A percentile compares a stretch with the other conserved stretches of the same genome.
Evolutionary conservation across 35 echinoderm and acorn worm genomes (phyloP).

Genomic region (Ophioderma brevispina): DNA sequence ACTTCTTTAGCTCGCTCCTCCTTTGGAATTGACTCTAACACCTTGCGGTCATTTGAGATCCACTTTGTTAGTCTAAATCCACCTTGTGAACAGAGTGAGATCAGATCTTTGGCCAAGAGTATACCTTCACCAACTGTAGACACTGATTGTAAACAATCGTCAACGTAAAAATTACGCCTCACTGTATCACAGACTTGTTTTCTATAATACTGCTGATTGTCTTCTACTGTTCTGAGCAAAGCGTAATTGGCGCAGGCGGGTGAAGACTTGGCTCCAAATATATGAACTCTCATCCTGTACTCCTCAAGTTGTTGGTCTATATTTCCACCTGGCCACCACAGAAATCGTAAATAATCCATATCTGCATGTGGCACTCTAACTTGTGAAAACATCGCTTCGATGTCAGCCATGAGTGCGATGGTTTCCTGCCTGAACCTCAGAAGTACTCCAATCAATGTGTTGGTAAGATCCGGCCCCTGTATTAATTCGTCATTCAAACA

Average conservation of each 20-base stretch:
- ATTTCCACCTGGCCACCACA: conserved; percentile 61
- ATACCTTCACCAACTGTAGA: conserved; percentile 12
- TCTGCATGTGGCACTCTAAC: conserved; percentile 29
- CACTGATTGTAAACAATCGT: conserved; percentile 59
- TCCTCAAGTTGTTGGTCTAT: neutral
- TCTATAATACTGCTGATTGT: neutral
- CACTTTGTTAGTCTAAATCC: conserved; percentile 48
- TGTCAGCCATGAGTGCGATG: conserved; percentile 45
- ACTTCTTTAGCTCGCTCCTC: conserved; percentile 9
- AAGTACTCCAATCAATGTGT: conserved; percentile 46
- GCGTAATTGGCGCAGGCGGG: conserved; percentile 48
- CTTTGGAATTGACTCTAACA: conserved; percentile 29
- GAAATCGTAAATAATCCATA: conserved; percentile 36
- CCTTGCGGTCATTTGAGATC: no score
- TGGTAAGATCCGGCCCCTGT: conserved; percentile 49
- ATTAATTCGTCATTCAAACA: conserved; percentile 51
- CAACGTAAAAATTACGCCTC: conserved; percentile 56
- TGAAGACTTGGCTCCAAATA: conserved; percentile 58
- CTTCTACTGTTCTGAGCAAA: conserved; percentile 30
- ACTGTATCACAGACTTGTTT: neutral
- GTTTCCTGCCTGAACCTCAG: conserved; percentile 49
- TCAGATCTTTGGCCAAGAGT: conserved; percentile 23
- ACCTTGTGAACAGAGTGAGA: conserved; percentile 17
- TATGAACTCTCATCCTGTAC: conserved; percentile 29
- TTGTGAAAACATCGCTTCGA: conserved; percentile 64